phyloP scores from a whole-genome alignment of 2,888 invertebrate species.

The Ecdyonurus torrentis region DNA sequence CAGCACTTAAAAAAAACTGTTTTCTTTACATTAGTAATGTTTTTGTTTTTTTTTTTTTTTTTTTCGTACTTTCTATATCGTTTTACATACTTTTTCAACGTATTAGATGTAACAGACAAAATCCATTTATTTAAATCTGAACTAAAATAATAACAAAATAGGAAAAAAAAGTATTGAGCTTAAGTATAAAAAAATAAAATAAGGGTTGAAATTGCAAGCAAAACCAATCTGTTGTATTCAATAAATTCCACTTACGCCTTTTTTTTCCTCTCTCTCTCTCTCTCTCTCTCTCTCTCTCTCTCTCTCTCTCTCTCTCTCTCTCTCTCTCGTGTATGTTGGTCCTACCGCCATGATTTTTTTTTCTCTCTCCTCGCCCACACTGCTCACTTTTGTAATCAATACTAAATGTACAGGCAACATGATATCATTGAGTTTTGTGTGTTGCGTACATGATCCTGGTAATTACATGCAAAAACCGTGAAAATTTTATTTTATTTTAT shows the following conservation, averaged over 20 bases:
- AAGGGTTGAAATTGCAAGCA: background rate
- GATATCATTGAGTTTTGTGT: too few relatives aligned
- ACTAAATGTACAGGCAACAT: too few relatives aligned
- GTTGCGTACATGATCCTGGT: too few relatives aligned
- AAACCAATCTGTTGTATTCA: background rate
- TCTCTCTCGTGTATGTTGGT: too few relatives aligned
- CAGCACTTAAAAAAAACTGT: too few relatives aligned
- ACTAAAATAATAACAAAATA: too few relatives aligned
- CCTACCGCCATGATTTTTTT: constrained; percentile 1
- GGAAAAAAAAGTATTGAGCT: too few relatives aligned
- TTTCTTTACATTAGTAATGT: too few relatives aligned
- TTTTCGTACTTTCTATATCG: background rate
- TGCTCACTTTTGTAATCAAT: background rate
- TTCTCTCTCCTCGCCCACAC: background rate
- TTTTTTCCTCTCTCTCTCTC: background rate
- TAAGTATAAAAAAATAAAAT: too few relatives aligned
- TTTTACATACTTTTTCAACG: background rate
- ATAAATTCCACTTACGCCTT: background rate
- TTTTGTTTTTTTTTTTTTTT: too few relatives aligned
- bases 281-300: background rate
- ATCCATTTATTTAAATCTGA: background rate
- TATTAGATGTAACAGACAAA: background rate
- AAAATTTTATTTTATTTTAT: too few relatives aligned
- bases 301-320: background rate
- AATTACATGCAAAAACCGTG: too few relatives aligned